Evolutionary conservation across 2,113 vertebrate genomes (phyloP).

Genomic region (Aythya baeri): DNA sequence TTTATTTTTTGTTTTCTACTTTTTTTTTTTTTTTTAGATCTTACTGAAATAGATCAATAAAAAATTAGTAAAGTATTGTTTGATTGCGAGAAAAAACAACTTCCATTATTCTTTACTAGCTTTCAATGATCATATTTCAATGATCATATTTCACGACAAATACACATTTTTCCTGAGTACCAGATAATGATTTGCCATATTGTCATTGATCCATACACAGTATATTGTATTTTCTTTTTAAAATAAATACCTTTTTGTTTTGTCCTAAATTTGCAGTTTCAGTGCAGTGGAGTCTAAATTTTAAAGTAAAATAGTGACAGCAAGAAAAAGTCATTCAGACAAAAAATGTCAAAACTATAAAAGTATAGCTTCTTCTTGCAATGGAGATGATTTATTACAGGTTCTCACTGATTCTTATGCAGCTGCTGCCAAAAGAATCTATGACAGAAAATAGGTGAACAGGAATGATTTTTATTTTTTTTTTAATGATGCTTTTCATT

Average conservation of each 20-base stretch:
- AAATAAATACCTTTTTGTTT: background rate
- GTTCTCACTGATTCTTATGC: background rate
- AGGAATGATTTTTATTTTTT: background rate
- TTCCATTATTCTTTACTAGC: background rate
- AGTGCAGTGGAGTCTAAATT: background rate
- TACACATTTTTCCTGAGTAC: background rate
- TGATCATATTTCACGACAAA: background rate
- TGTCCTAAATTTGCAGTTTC: background rate
- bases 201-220: background rate
- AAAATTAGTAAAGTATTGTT: background rate
- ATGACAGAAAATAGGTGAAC: background rate
- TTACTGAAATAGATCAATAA: background rate
- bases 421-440: background rate
- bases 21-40: background rate
- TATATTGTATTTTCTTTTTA: background rate
- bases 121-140: background rate
- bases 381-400: background rate
- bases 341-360: background rate
- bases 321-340: background rate
- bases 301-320: background rate
- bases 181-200: background rate
- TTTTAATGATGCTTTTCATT: conserved; percentile 26
- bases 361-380: background rate
- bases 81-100: background rate
- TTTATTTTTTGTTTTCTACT: background rate